These are phyloP conservation scores for Congeria kusceri DNA, from an alignment of 2,888 invertebrate species.

Conservation along the genomic window DNA sequence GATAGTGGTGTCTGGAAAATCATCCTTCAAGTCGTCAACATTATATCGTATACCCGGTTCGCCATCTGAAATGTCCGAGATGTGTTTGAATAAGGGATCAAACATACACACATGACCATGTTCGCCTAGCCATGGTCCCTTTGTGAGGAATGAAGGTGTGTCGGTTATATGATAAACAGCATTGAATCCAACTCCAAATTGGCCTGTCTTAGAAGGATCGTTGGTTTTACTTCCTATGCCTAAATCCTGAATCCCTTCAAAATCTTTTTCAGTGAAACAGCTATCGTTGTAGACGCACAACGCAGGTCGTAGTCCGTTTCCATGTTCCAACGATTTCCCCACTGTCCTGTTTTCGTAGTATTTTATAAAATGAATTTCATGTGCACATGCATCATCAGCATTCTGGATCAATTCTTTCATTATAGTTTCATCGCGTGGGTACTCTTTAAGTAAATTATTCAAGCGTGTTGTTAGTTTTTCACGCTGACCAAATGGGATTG, in stretches of 20 bases:
- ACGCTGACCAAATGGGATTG: slow-evolving; percentile 78
- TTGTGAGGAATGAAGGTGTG: slow-evolving; percentile 81
- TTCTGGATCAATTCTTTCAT: slow-evolving; percentile 83
- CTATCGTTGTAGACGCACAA: slow-evolving; percentile 78
- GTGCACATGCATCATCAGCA: slow-evolving; percentile 81
- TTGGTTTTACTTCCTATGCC: slow-evolving; percentile 79
- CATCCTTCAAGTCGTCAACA: slow-evolving; percentile 10
- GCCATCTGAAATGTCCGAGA: background rate
- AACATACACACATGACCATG: slow-evolving; percentile 66
- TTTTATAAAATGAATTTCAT: slow-evolving; percentile 78
- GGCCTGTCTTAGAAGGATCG: slow-evolving; percentile 81
- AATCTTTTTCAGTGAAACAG: slow-evolving; percentile 76
- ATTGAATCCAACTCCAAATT: slow-evolving; percentile 84
- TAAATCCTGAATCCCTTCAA: slow-evolving; percentile 80
- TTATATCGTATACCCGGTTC: slow-evolving; percentile 32
- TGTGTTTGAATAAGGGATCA: slow-evolving; percentile 72
- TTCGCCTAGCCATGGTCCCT: slow-evolving; percentile 57
- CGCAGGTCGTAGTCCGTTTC: slow-evolving; percentile 15
- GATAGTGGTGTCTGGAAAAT: slow-evolving; percentile 20
- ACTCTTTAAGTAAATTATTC: slow-evolving; percentile 75
- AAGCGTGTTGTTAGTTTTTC: slow-evolving; percentile 79
- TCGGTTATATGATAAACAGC: slow-evolving; percentile 84
- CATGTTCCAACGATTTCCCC: slow-evolving; percentile 1
- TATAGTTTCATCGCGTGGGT: slow-evolving; percentile 79
- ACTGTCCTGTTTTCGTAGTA: slow-evolving; percentile 69